Conservation (phyloP, 1,140 invertebrate species). For the Heliconius hewitsoni region DNA sequence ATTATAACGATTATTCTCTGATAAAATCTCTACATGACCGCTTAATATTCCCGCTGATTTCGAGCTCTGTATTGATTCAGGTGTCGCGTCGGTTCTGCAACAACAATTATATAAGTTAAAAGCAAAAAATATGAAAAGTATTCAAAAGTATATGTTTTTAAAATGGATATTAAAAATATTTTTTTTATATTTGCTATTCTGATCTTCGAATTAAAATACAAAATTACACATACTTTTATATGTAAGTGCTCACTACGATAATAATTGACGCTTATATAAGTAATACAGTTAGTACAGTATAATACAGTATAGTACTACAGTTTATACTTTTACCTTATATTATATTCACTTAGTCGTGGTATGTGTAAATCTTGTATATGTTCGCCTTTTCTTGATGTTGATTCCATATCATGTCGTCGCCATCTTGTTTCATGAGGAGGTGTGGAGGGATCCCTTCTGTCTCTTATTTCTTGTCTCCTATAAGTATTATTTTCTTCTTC, state of each 20-base stretch:
- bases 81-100: constrained; percentile 69
- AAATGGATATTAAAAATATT: too few species aligned
- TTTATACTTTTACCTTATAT: constrained; percentile 60
- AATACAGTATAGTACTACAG: not conserved
- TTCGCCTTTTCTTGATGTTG: constrained; percentile 49
- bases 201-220: too few species aligned
- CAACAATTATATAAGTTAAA: constrained; percentile 38
- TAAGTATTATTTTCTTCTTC: constrained; percentile 83
- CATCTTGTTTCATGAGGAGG: constrained; percentile 62
- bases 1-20: constrained; percentile 79
- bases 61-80: constrained; percentile 70
- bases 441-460: constrained; percentile 54
- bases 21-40: constrained; percentile 73
- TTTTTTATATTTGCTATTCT: too few species aligned
- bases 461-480: constrained; percentile 60
- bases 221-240: too few species aligned
- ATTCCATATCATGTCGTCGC: constrained; percentile 61
- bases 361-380: constrained; percentile 82
- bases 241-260: not conserved
- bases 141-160: too few species aligned
- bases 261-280: not conserved
- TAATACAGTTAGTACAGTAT: not conserved
- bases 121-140: not conserved
- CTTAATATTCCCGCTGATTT: constrained; percentile 69
- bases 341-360: constrained; percentile 82